Conservation (phyloP, 2,888 invertebrate species). For the Aspidapion aeneum region DNA sequence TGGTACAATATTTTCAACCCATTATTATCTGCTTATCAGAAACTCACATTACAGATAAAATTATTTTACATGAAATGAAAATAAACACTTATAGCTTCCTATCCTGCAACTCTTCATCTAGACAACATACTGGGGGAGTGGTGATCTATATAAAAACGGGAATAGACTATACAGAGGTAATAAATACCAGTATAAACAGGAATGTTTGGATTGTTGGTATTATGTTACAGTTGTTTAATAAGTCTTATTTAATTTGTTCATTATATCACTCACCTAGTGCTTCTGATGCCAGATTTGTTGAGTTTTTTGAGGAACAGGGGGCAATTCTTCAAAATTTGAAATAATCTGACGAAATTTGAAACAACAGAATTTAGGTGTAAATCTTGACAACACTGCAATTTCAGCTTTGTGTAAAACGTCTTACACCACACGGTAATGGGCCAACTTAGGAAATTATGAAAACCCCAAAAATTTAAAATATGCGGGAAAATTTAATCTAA, state of each 20-base stretch:
- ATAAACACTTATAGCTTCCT: background rate
- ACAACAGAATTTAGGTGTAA: no score
- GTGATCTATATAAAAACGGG: background rate
- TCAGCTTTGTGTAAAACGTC: no score
- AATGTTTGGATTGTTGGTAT: background rate
- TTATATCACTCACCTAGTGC: background rate
- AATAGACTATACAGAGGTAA: background rate
- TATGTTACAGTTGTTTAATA: background rate
- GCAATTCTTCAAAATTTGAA: no score
- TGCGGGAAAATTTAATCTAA: no score
- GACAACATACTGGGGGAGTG: background rate
- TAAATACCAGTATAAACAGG: background rate
- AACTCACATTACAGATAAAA: background rate
- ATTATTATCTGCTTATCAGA: background rate
- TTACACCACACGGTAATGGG: no score
- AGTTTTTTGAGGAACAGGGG: no score
- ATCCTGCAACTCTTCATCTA: background rate
- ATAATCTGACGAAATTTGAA: no score
- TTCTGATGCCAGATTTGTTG: background rate
- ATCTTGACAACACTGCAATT: no score
- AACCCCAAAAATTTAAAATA: no score
- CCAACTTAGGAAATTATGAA: no score
- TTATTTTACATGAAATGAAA: background rate
- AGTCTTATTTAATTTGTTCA: background rate
- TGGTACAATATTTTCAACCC: no score